Evolutionary conservation across 2,888 invertebrate species (phyloP).

Genomic region (Ptilodon capucinus): DNA sequence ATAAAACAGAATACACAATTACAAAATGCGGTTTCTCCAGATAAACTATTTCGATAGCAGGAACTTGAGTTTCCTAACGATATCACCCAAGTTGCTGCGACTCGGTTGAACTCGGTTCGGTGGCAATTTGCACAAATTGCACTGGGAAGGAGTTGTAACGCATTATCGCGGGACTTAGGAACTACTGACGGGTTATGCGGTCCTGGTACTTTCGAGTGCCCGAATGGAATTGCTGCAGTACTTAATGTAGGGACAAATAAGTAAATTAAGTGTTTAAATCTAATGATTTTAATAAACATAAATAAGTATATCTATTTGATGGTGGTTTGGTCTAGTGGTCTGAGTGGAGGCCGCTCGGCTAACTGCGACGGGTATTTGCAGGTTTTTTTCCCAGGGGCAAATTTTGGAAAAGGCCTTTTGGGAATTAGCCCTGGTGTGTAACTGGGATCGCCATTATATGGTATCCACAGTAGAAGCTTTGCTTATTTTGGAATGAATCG

Average conservation of each 20-base stretch:
- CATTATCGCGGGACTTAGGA: constrained; percentile 40
- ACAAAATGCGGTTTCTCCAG: constrained; percentile 2
- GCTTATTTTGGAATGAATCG: too few relatives aligned
- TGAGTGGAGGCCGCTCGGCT: too few relatives aligned
- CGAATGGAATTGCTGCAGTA: constrained; percentile 14
- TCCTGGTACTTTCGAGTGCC: constrained; percentile 40
- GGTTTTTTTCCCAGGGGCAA: too few relatives aligned
- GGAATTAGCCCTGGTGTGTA: too few relatives aligned
- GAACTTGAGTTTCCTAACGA: constrained; percentile 44
- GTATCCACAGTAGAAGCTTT: too few relatives aligned
- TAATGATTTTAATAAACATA: not conserved
- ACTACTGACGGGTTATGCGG: constrained; percentile 55
- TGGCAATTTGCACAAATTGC: constrained; percentile 69
- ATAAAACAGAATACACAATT: constrained; percentile 1
- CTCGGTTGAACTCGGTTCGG: constrained; percentile 26
- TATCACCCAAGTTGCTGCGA: constrained; percentile 27
- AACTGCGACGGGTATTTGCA: too few relatives aligned
- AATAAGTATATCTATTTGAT: too few relatives aligned
- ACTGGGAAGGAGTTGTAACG: constrained; percentile 40
- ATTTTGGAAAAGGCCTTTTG: too few relatives aligned
- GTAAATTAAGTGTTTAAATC: not conserved
- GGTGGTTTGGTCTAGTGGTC: too few relatives aligned
- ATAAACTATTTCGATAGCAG: constrained; percentile 11
- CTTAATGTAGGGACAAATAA: constrained; percentile 4
- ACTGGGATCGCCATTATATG: too few relatives aligned